Conservation (phyloP, 2,888 invertebrate genomes). For the Rhagonycha fulva region DNA sequence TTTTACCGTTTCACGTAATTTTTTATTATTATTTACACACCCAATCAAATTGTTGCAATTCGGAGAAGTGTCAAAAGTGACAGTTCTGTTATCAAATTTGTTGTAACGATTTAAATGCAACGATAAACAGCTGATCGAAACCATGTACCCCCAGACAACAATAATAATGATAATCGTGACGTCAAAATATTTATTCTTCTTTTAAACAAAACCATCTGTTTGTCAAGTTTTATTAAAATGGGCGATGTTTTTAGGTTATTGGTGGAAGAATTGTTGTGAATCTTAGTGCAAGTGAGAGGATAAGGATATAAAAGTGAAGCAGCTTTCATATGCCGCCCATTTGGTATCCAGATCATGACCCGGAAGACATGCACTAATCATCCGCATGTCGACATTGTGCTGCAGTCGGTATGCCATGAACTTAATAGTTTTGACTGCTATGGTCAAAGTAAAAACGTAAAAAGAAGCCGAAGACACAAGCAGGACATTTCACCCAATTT, state of each 20-base stretch:
- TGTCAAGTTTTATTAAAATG: not conserved
- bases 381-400: slow-evolving; percentile 45
- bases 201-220: not conserved
- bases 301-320: not conserved
- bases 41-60: slow-evolving; percentile 23
- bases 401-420: slow-evolving; percentile 73
- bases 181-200: not conserved
- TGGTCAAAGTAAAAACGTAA: slow-evolving; percentile 71
- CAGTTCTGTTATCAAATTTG: not conserved
- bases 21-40: slow-evolving; percentile 35
- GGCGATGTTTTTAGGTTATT: not conserved
- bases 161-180: not conserved
- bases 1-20: slow-evolving; percentile 1
- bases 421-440: slow-evolving; percentile 78
- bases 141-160: not conserved
- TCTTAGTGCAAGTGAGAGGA: not conserved
- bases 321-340: slow-evolving; percentile 42
- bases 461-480: slow-evolving; percentile 73
- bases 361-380: slow-evolving; percentile 51
- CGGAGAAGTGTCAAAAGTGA: slow-evolving; percentile 1
- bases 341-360: slow-evolving; percentile 59
- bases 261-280: not conserved
- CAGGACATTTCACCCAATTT: slow-evolving; percentile 74
- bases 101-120: not conserved
- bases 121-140: not conserved